These are phyloP conservation scores for Cheilosia variabilis DNA, from an alignment of 2,888 invertebrate species.

Conservation along the genomic window DNA sequence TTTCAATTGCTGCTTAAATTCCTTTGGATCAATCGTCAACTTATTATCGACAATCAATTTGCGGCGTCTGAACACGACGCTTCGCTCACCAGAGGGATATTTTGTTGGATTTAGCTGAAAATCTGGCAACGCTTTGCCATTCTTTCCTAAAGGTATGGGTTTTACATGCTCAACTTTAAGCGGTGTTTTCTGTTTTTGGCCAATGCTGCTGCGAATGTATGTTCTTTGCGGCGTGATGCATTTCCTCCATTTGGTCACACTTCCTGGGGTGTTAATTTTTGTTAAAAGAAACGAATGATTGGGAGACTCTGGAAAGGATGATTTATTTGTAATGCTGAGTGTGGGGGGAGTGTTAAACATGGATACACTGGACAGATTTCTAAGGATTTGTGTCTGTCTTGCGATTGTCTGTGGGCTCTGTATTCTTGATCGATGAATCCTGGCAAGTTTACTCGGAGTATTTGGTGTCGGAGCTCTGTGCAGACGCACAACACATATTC, in stretches of 20 bases:
- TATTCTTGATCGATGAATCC: constrained; percentile 23
- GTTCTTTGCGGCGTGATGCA: constrained; percentile 79
- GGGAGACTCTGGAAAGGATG: constrained; percentile 8
- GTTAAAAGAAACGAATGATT: constrained; percentile 46
- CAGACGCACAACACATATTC: constrained; percentile 53
- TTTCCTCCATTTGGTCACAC: constrained; percentile 77
- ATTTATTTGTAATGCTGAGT: not conserved
- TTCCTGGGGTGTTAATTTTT: not conserved
- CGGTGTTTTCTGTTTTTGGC: not conserved
- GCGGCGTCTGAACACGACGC: constrained; percentile 46
- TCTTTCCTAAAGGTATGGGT: not conserved
- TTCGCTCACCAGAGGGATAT: not conserved
- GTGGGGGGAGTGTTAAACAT: constrained; percentile 7
- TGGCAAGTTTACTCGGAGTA: constrained; percentile 62
- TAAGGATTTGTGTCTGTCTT: constrained; percentile 40
- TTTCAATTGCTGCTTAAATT: constrained; percentile 75
- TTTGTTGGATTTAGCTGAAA: constrained; percentile 25
- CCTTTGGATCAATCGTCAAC: constrained; percentile 70
- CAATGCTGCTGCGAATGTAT: constrained; percentile 76
- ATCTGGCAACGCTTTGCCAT: not conserved
- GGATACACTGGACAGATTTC: constrained; percentile 33
- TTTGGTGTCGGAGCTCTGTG: constrained; percentile 56
- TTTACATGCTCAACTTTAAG: not conserved
- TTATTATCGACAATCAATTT: constrained; percentile 79
- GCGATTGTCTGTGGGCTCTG: not conserved